Conservation (phyloP, 2,888 invertebrate species). For the Melikaiella ostensackeni region DNA sequence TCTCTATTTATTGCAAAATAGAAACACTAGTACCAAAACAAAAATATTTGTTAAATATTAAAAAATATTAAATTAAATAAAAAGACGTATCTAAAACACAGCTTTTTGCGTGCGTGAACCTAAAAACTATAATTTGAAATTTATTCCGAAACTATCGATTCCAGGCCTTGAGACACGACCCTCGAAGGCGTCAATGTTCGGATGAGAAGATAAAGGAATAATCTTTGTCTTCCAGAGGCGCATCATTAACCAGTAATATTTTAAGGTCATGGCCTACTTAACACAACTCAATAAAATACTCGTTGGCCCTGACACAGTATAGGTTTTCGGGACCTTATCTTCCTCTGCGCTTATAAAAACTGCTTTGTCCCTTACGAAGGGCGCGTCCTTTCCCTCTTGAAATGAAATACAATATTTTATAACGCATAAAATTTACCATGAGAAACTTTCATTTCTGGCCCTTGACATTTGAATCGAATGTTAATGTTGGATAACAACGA, state of each 20-base stretch:
- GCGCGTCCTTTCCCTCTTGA: not conserved
- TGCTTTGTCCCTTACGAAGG: conserved; percentile 34
- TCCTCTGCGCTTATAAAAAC: not conserved
- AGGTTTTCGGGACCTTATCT: conserved; percentile 34
- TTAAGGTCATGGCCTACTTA: conserved; percentile 38
- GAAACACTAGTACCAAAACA: too few species aligned
- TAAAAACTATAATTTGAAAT: not conserved
- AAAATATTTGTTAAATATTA: not conserved
- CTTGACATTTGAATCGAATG: not conserved
- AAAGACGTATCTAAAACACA: not conserved
- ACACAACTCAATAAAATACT: conserved; percentile 28
- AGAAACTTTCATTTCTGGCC: not conserved
- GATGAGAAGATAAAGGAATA: conserved; percentile 30
- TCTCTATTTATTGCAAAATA: too few species aligned
- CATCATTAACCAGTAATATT: conserved; percentile 38
- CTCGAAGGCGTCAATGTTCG: conserved; percentile 29
- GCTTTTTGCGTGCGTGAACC: not conserved
- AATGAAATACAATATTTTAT: not conserved
- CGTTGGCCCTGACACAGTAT: conserved; percentile 33
- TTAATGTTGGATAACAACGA: not conserved
- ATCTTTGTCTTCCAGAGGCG: conserved; percentile 1
- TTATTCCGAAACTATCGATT: not conserved
- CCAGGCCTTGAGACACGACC: not conserved
- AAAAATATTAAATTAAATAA: not conserved
- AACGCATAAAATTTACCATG: not conserved